These are phyloP conservation scores for Eupithecia tripunctaria DNA, from an alignment of 2,888 invertebrate species.

Conservation along the genomic window DNA sequence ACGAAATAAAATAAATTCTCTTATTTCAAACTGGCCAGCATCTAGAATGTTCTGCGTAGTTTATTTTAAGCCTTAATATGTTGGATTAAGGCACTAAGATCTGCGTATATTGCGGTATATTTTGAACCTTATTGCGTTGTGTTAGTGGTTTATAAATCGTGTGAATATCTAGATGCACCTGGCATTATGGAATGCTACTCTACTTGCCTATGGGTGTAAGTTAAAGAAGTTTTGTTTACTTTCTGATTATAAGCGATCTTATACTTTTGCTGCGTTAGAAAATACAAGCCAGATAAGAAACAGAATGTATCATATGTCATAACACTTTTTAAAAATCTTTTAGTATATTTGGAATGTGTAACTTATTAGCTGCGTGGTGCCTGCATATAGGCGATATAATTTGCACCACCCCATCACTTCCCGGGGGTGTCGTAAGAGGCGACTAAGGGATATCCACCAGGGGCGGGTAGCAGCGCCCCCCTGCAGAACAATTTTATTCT, in stretches of 20 bases:
- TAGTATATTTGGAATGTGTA: too few species aligned
- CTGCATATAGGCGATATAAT: too few species aligned
- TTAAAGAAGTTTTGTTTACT: slow-evolving; percentile 13
- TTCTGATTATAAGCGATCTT: slow-evolving; percentile 13
- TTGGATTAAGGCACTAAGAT: not conserved
- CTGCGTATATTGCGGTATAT: not conserved
- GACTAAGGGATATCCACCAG: too few species aligned
- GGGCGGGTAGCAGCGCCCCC: too few species aligned
- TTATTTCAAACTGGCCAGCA: slow-evolving; percentile 3
- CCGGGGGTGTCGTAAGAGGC: too few species aligned
- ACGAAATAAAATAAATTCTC: slow-evolving; percentile 3
- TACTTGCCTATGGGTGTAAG: slow-evolving; percentile 45
- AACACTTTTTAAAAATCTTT: too few species aligned
- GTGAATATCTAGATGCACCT: slow-evolving; percentile 66
- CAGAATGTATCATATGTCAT: too few species aligned
- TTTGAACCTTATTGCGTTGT: slow-evolving; percentile 7
- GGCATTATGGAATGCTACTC: slow-evolving; percentile 68
- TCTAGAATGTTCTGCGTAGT: not conserved
- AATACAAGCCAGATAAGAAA: not conserved
- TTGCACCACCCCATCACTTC: too few species aligned
- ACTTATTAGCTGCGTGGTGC: too few species aligned
- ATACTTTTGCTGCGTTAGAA: slow-evolving; percentile 18
- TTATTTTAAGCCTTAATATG: not conserved
- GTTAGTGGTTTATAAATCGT: slow-evolving; percentile 52
- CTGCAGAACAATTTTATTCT: too few species aligned